Percentiles rank a stretch among this genome's conserved stretches.
These are phyloP conservation scores for Mycteria americana DNA, from an alignment of 2,797 vertebrate genomes.

Conservation along the genomic window DNA sequence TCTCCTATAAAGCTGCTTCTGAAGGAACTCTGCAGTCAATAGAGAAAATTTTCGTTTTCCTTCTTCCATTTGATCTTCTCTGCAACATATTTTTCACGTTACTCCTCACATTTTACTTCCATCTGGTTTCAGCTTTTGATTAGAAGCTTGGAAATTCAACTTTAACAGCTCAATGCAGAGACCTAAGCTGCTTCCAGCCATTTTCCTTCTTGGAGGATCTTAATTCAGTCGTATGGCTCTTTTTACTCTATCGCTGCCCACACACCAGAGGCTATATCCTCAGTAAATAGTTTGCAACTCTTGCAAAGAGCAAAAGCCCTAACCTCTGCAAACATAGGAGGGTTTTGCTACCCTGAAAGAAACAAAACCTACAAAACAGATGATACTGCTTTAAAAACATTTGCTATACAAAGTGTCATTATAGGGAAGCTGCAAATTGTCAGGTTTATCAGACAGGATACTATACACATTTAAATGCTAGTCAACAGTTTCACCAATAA, in stretches of 20 bases:
- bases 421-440: neutral
- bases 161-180: conserved; percentile 40
- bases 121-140: conserved; percentile 77
- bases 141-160: conserved; percentile 63
- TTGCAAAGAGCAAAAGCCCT: neutral
- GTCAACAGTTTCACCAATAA: neutral
- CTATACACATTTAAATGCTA: neutral
- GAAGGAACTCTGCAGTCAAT: conserved; percentile 1
- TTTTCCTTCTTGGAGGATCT: conserved; percentile 4
- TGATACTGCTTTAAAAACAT: neutral
- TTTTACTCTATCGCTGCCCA: neutral
- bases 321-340: neutral
- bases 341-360: neutral
- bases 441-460: neutral
- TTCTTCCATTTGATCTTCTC: conserved; percentile 73
- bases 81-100: conserved; percentile 74
- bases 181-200: conserved; percentile 34
- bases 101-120: conserved; percentile 70
- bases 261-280: neutral
- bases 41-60: conserved; percentile 63
- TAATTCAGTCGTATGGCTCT: neutral
- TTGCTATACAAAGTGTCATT: neutral
- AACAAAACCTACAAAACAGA: neutral
- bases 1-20: conserved; percentile 52
- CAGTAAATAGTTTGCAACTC: neutral